Conservation (phyloP, 2,888 invertebrate species). For the Drosophila seclusa region DNA sequence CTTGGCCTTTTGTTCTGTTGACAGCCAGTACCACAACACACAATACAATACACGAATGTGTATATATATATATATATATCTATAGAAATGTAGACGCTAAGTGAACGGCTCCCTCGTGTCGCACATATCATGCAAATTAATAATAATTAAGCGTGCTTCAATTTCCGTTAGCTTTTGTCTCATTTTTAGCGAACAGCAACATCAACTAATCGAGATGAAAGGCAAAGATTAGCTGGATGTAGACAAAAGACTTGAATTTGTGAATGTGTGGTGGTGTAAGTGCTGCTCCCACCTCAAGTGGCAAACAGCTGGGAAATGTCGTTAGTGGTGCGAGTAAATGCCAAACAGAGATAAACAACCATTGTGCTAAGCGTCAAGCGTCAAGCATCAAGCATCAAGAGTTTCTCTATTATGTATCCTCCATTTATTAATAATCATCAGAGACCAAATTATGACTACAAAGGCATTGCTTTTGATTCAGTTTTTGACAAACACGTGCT, state of each 20-base stretch:
- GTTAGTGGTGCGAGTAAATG: slow-evolving; percentile 5
- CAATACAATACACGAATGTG: slow-evolving; percentile 3
- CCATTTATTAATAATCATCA: not conserved
- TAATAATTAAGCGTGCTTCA: slow-evolving; percentile 74
- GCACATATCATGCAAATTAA: slow-evolving; percentile 75
- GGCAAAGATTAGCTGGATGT: slow-evolving; percentile 36
- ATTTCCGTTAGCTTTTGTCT: slow-evolving; percentile 52
- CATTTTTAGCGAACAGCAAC: slow-evolving; percentile 14
- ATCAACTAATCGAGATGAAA: slow-evolving; percentile 43
- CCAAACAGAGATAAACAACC: slow-evolving; percentile 3
- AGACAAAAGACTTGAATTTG: slow-evolving; percentile 16
- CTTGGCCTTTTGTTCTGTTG: slow-evolving; percentile 39
- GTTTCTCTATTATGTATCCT: not conserved
- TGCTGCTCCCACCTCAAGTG: slow-evolving; percentile 29
- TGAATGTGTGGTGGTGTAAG: not conserved
- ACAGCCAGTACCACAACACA: slow-evolving; percentile 30
- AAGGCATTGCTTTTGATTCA: not conserved
- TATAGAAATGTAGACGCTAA: slow-evolving; percentile 38
- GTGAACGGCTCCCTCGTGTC: slow-evolving; percentile 48
- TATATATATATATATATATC: not conserved
- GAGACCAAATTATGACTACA: not conserved
- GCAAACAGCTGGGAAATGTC: slow-evolving; percentile 5
- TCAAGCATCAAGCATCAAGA: slow-evolving; percentile 1
- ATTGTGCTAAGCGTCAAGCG: slow-evolving; percentile 10
- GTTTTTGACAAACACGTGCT: not conserved